These are phyloP conservation scores for Melanotaenia pygmaea DNA, from an alignment of 2,797 vertebrate species.

Conservation along the genomic window DNA sequence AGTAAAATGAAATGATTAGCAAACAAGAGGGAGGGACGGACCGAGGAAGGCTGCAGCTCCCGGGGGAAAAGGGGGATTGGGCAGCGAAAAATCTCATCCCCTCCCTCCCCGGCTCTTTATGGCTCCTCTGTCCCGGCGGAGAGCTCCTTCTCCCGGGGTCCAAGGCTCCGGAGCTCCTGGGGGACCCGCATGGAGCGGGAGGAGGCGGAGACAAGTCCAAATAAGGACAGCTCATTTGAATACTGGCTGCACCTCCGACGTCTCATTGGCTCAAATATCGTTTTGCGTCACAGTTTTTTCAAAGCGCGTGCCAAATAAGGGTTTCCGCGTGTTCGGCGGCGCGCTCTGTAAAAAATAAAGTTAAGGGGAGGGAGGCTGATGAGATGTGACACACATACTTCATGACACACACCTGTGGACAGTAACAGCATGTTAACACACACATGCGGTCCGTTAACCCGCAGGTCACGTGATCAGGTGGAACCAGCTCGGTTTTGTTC, in stretches of 20 bases:
- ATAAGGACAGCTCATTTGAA: conserved; percentile 72
- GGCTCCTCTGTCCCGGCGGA: conserved; percentile 83
- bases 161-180: conserved; percentile 71
- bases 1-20: conserved; percentile 87
- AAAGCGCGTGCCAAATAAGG: conserved; percentile 52
- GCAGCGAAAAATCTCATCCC: conserved; percentile 80
- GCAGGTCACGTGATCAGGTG: not conserved
- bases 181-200: conserved; percentile 67
- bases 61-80: conserved; percentile 84
- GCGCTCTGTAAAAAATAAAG: conserved; percentile 35
- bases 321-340: conserved; percentile 57
- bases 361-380: not conserved
- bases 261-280: conserved; percentile 64
- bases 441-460: not conserved
- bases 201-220: conserved; percentile 72
- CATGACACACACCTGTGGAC: not conserved
- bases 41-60: conserved; percentile 78
- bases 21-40: conserved; percentile 85
- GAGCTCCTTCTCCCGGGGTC: conserved; percentile 84
- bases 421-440: not conserved
- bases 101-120: conserved; percentile 83
- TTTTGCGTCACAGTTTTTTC: conserved; percentile 68
- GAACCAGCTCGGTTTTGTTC: not conserved
- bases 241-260: conserved; percentile 45
- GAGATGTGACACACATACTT: not conserved